These are phyloP conservation scores for Falcunculus frontatus DNA, from an alignment of 2,113 vertebrate genomes.

Conservation along the genomic window DNA sequence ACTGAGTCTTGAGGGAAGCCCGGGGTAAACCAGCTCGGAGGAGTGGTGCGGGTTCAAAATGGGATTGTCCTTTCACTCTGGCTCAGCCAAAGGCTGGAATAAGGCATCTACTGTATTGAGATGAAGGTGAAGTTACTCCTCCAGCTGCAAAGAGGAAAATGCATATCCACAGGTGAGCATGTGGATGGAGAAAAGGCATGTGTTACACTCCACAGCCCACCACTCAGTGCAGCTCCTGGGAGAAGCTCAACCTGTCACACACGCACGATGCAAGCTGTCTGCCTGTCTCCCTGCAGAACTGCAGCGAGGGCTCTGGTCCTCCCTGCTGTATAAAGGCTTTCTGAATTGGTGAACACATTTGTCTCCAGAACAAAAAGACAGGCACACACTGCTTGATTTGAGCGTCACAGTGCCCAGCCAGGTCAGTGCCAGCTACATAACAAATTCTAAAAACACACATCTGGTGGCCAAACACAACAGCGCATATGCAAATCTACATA, in stretches of 20 bases:
- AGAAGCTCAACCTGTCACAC: neutral
- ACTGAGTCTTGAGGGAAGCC: neutral
- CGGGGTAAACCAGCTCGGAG: neutral
- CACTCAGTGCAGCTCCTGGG: neutral
- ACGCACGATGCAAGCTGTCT: fast-evolving
- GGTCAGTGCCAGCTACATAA: neutral
- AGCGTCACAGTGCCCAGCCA: neutral
- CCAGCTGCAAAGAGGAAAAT: neutral
- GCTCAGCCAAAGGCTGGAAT: neutral
- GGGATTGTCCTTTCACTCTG: neutral
- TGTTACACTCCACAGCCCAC: fast-evolving
- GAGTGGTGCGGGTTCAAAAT: neutral
- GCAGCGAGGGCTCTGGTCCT: fast-evolving
- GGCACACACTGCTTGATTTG: neutral
- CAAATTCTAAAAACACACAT: fast-evolving
- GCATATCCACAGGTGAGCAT: neutral
- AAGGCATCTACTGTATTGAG: neutral
- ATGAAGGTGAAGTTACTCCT: neutral
- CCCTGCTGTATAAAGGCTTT: neutral
- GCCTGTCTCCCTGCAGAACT: neutral
- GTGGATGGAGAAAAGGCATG: neutral
- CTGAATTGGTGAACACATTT: neutral
- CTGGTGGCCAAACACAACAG: neutral
- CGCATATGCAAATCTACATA: neutral
- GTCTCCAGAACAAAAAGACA: neutral